phyloP scores from a whole-genome alignment of 2,888 invertebrate genomes.

The Pteria penguin region DNA sequence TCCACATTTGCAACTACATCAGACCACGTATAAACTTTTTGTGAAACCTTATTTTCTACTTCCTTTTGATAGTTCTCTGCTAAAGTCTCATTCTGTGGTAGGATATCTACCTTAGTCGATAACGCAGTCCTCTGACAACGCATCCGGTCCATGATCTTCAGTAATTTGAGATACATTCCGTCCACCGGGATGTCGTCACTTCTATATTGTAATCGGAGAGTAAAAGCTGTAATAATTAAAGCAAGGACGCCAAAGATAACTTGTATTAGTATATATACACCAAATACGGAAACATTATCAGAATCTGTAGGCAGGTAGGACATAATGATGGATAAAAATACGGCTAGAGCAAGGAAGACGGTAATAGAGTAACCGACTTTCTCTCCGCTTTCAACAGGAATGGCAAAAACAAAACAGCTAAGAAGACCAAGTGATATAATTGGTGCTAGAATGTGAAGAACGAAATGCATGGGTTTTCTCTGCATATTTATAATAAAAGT shows the following conservation, averaged over 20 bases:
- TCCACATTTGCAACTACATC: no score
- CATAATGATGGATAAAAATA: neutral
- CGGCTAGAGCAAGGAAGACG: neutral
- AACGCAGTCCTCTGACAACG: no score
- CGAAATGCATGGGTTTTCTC: neutral
- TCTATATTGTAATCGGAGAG: slow-evolving; percentile 2
- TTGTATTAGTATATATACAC: slow-evolving; percentile 1
- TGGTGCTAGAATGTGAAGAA: neutral
- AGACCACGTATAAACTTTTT: no score
- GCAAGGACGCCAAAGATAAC: neutral
- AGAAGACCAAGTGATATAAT: neutral
- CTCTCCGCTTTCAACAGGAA: neutral
- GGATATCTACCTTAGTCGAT: no score
- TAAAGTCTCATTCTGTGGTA: no score
- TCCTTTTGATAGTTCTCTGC: no score
- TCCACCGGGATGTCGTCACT: neutral
- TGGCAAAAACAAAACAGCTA: slow-evolving; percentile 1
- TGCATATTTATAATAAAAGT: neutral
- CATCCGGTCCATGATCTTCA: no score
- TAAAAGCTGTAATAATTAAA: neutral
- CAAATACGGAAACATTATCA: neutral
- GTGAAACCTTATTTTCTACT: no score
- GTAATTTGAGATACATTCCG: neutral
- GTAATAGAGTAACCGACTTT: slow-evolving; percentile 7
- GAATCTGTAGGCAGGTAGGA: neutral